These are phyloP conservation scores for Helicoverpa armigera DNA, from an alignment of 1,140 invertebrate species.

Conservation along the genomic window DNA sequence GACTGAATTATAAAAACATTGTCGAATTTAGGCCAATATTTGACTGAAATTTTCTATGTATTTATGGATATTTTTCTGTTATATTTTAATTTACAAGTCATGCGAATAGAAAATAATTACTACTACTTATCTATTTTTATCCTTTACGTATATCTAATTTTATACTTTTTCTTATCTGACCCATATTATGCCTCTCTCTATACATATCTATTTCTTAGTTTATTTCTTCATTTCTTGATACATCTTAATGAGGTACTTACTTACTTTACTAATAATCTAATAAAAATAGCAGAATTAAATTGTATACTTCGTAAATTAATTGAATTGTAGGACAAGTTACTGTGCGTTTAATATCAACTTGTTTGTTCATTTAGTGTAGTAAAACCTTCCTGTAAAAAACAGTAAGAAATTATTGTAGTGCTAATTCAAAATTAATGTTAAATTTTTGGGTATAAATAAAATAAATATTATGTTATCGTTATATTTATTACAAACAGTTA, in stretches of 20 bases:
- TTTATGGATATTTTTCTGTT: not conserved
- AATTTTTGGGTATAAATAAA: conserved; percentile 15
- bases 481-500: conserved; percentile 39
- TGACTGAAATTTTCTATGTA: conserved; percentile 42
- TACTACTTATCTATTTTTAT: too few species aligned
- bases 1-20: conserved; percentile 40
- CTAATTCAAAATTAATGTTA: conserved; percentile 19
- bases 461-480: conserved; percentile 29
- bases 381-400: not conserved
- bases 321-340: not conserved
- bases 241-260: too few species aligned
- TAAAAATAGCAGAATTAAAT: not conserved
- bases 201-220: not conserved
- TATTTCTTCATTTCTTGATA: too few species aligned
- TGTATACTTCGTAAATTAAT: not conserved
- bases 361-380: not conserved
- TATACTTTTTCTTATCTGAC: not conserved
- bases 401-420: not conserved
- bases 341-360: not conserved
- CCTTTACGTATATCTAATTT: too few species aligned
- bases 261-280: not conserved
- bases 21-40: conserved; percentile 38
- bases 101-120: too few species aligned
- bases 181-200: not conserved
- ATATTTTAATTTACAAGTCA: not conserved